These are phyloP conservation scores for Acrocephalus kingi DNA, from an alignment of 2,113 vertebrate species.

Conservation along the genomic window DNA sequence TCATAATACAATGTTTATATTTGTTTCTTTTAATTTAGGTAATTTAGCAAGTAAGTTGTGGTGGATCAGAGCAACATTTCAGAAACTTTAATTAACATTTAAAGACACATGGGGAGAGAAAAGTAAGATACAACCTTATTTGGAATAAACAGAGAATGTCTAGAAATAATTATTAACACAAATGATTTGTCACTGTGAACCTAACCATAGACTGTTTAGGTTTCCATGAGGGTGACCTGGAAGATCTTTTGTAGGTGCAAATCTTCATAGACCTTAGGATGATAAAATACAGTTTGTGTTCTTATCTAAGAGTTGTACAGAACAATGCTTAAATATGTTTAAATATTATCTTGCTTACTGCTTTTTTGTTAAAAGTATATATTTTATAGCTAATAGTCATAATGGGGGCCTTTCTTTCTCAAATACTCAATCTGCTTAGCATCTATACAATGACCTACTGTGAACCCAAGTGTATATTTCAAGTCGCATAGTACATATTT, in stretches of 20 bases:
- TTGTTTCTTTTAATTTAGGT: slow-evolving; percentile 8
- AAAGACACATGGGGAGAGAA: not conserved
- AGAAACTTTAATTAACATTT: slow-evolving; percentile 5
- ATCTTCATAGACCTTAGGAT: not conserved
- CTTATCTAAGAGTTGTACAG: not conserved
- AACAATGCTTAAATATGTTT: not conserved
- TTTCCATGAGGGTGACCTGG: not conserved
- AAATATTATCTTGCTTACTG: not conserved
- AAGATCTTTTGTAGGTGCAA: not conserved
- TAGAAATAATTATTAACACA: not conserved
- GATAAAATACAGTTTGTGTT: not conserved
- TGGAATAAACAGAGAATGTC: not conserved
- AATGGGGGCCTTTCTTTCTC: not conserved
- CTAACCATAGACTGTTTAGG: not conserved
- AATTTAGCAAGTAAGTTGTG: not conserved
- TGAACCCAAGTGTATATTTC: not conserved
- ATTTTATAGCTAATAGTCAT: not conserved
- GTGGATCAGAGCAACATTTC: not conserved
- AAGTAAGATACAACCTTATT: not conserved
- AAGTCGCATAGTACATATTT: not conserved
- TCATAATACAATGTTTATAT: not conserved
- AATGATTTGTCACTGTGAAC: not conserved
- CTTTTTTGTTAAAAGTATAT: not conserved
- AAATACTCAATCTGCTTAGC: not conserved
- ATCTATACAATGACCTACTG: not conserved